Conservation (phyloP, 2,888 invertebrate species). For the Oxytorus armatus region DNA sequence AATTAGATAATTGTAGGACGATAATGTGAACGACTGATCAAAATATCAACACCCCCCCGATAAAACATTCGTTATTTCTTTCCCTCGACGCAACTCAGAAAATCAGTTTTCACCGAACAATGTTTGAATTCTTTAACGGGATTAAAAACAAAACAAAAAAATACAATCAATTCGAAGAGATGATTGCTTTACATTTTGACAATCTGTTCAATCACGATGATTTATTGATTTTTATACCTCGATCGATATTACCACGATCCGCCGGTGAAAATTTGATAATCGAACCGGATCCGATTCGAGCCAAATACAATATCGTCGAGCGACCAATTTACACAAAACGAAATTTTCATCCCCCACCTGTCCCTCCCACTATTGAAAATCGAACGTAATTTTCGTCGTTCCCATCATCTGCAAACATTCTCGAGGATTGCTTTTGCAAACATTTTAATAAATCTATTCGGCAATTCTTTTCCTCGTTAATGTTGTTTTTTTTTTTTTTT, state of each 20-base stretch:
- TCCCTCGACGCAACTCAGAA: background rate
- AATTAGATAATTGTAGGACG: constrained; percentile 53
- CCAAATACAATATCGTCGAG: constrained; percentile 73
- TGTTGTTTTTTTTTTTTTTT: constrained; percentile 4
- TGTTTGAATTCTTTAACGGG: constrained; percentile 13
- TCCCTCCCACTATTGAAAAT: constrained; percentile 3
- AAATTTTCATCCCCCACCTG: constrained; percentile 49
- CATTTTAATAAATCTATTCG: constrained; percentile 23
- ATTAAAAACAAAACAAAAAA: constrained; percentile 10
- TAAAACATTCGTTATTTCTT: constrained; percentile 49
- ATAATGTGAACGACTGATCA: constrained; percentile 54
- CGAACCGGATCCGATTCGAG: constrained; percentile 62
- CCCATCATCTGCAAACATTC: background rate
- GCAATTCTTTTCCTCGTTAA: background rate
- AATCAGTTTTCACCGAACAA: constrained; percentile 17
- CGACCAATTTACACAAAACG: constrained; percentile 77
- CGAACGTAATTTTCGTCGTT: constrained; percentile 16
- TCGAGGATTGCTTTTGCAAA: background rate
- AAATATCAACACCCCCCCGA: constrained; percentile 39
- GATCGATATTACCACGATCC: constrained; percentile 19
- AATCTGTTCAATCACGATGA: constrained; percentile 48
- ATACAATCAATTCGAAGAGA: constrained; percentile 4
- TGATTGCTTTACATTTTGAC: constrained; percentile 44
- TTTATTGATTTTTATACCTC: constrained; percentile 3
- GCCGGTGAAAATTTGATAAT: constrained; percentile 21